Conservation (phyloP, 2,797 vertebrate genomes). For the Sebastes iracundus region DNA sequence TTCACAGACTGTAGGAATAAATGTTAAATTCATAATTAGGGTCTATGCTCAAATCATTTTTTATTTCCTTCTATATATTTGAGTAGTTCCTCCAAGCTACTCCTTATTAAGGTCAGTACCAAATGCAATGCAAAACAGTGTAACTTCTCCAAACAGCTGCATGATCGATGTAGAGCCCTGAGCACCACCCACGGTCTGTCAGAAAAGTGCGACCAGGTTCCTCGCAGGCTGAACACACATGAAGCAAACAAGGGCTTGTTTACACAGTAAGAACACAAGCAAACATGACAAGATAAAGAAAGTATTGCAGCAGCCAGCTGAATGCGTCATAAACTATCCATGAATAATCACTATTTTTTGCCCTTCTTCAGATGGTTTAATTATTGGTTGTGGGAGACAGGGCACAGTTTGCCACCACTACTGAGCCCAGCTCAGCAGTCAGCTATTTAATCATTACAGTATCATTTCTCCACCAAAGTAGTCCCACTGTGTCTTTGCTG, state of each 20-base stretch:
- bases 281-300: constrained; percentile 14
- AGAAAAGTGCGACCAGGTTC: not conserved
- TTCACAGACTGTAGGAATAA: not conserved
- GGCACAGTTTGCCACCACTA: constrained; percentile 28
- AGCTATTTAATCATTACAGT: constrained; percentile 37
- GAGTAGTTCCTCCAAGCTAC: not conserved
- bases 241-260: not conserved
- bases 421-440: constrained; percentile 19
- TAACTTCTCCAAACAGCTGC: not conserved
- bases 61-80: not conserved
- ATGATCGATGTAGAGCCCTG: not conserved
- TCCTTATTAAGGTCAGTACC: not conserved
- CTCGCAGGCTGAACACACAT: not conserved
- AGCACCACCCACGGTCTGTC: not conserved
- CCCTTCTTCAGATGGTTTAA: constrained; percentile 41
- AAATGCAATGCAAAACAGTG: not conserved
- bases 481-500: constrained; percentile 12
- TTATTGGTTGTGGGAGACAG: constrained; percentile 31
- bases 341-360: constrained; percentile 39
- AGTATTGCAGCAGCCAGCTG: not conserved
- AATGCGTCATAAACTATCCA: constrained; percentile 21
- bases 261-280: not conserved
- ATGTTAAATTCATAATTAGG: not conserved
- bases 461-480: constrained; percentile 17
- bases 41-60: not conserved